Conservation (phyloP, 2,797 vertebrate species). For the Cynodonichthys magdalenae region DNA sequence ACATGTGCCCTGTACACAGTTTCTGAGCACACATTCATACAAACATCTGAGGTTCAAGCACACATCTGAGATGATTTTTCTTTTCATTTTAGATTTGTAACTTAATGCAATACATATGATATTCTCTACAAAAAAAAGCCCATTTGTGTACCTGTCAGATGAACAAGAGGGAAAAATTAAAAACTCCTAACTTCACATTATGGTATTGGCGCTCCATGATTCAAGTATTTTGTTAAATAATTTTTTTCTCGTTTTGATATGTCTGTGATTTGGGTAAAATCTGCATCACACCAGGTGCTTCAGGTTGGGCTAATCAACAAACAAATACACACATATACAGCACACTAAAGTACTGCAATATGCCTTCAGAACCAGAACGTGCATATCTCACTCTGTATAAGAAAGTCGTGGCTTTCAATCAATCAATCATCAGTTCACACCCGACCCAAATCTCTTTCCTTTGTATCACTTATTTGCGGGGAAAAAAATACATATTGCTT, state of each 20-base stretch:
- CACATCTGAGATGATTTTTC: slow-evolving; percentile 63
- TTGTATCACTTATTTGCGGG: slow-evolving; percentile 68
- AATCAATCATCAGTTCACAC: slow-evolving; percentile 74
- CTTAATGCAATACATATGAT: slow-evolving; percentile 70
- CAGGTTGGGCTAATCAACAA: slow-evolving; percentile 59
- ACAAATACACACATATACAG: slow-evolving; percentile 63
- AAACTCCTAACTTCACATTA: slow-evolving; percentile 90
- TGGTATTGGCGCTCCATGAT: slow-evolving; percentile 90
- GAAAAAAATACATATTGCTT: slow-evolving; percentile 78
- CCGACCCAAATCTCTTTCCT: slow-evolving; percentile 66
- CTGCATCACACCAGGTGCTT: slow-evolving; percentile 66
- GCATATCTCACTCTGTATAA: slow-evolving; percentile 83
- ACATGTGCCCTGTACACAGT: slow-evolving; percentile 62
- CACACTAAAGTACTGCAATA: slow-evolving; percentile 67
- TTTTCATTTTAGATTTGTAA: slow-evolving; percentile 60
- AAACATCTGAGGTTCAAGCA: slow-evolving; percentile 64
- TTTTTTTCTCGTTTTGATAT: slow-evolving; percentile 78
- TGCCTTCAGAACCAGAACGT: slow-evolving; percentile 79
- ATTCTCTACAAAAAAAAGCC: slow-evolving; percentile 71
- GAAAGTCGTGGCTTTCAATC: slow-evolving; percentile 69
- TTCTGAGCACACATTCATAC: slow-evolving; percentile 72
- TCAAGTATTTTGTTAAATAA: slow-evolving; percentile 97
- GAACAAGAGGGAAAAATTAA: slow-evolving; percentile 59
- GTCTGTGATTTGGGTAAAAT: slow-evolving; percentile 78
- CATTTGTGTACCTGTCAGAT: slow-evolving; percentile 82